These are phyloP conservation scores for Leucophenga maculata DNA, from an alignment of 2,888 invertebrate genomes.

Conservation along the genomic window DNA sequence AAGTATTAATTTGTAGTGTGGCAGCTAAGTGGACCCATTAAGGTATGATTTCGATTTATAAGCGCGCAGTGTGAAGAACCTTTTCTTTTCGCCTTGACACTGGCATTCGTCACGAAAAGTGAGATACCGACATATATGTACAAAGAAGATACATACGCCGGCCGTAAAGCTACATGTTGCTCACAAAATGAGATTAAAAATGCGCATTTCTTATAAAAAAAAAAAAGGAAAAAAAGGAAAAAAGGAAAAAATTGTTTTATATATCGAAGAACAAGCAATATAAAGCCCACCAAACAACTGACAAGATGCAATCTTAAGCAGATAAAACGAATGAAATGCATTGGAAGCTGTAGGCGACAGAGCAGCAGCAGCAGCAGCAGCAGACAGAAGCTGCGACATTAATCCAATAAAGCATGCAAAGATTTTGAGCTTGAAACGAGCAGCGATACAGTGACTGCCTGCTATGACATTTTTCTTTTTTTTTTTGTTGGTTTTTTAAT, in stretches of 20 bases:
- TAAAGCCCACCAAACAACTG: slow-evolving; percentile 36
- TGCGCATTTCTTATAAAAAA: background rate
- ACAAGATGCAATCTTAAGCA: slow-evolving; percentile 59
- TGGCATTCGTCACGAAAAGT: slow-evolving; percentile 29
- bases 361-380: slow-evolving; percentile 37
- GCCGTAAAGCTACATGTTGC: background rate
- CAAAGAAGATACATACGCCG: no score
- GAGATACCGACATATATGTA: no score
- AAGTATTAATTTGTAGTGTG: slow-evolving; percentile 36
- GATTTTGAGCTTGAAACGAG: slow-evolving; percentile 30
- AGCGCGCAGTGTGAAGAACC: slow-evolving; percentile 27
- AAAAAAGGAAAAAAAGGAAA: slow-evolving; percentile 5
- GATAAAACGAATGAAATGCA: slow-evolving; percentile 41
- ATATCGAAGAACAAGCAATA: slow-evolving; percentile 21
- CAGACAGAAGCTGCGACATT: slow-evolving; percentile 50
- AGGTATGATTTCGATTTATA: slow-evolving; percentile 31
- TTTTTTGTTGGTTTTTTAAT: slow-evolving; percentile 39
- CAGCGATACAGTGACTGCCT: slow-evolving; percentile 15
- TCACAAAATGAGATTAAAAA: slow-evolving; percentile 35
- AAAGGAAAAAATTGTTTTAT: background rate
- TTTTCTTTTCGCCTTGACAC: slow-evolving; percentile 31
- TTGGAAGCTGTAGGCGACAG: slow-evolving; percentile 28
- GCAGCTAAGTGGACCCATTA: slow-evolving; percentile 42
- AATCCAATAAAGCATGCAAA: slow-evolving; percentile 54
- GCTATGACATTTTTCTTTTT: slow-evolving; percentile 11